Evolutionary conservation across 2,113 vertebrate species (phyloP).

Genomic region (Merops nubicus): DNA sequence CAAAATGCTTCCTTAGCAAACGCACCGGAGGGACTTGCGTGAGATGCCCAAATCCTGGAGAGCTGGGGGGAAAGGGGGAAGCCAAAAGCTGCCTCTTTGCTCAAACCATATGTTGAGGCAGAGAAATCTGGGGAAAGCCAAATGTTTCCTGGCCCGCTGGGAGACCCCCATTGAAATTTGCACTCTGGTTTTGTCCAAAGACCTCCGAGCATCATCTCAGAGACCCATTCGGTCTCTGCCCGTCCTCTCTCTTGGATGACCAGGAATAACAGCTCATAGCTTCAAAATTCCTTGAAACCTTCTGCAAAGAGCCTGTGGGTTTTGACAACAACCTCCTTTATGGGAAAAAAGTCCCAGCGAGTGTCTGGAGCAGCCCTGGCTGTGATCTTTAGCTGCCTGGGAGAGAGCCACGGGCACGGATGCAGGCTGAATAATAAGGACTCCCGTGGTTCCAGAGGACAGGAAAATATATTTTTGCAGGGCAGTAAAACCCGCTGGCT

Average conservation of each 20-base stretch:
- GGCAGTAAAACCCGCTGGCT: not conserved
- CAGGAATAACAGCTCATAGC: fast-evolving
- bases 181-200: not conserved
- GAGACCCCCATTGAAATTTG: not conserved
- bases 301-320: not conserved
- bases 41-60: not conserved
- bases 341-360: not conserved
- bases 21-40: fast-evolving
- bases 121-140: not conserved
- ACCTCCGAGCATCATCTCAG: not conserved
- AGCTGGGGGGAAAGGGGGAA: fast-evolving
- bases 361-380: not conserved
- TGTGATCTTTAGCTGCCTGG: slow-evolving; percentile 32
- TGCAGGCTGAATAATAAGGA: not conserved
- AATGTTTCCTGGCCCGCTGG: not conserved
- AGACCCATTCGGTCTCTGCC: not conserved
- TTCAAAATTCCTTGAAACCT: not conserved
- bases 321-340: fast-evolving
- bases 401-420: not conserved
- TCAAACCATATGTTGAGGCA: not conserved
- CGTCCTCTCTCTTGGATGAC: fast-evolving
- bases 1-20: not conserved
- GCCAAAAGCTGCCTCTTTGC: not conserved
- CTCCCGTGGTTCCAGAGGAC: not conserved
- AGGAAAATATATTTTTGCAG: not conserved